A percentile compares a stretch with the other conserved stretches of the same genome.
phyloP scores from a whole-genome alignment of 2,113 vertebrate species.

The Cheilinus undulatus region DNA sequence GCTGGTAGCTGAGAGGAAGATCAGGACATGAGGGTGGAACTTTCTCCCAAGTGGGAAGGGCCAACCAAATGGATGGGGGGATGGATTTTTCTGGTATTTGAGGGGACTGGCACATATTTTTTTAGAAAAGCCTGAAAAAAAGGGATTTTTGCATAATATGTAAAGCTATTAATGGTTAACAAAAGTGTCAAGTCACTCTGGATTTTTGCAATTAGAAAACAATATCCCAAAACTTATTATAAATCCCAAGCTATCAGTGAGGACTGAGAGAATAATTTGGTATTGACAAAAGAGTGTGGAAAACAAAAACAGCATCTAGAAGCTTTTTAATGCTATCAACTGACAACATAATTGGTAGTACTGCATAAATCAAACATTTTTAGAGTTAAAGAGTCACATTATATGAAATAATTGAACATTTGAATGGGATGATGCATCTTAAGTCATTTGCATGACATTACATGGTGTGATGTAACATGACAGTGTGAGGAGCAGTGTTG shows the following conservation, averaged over 20 bases:
- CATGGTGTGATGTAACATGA: slow-evolving; percentile 17
- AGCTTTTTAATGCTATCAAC: slow-evolving; percentile 78
- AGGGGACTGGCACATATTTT: too few relatives aligned
- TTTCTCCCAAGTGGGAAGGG: too few relatives aligned
- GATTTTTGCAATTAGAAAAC: slow-evolving; percentile 80
- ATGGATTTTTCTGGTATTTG: too few relatives aligned
- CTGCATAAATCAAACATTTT: slow-evolving; percentile 74
- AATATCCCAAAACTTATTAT: slow-evolving; percentile 72
- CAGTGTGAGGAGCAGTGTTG: too few relatives aligned
- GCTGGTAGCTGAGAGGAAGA: too few relatives aligned
- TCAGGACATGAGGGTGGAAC: too few relatives aligned
- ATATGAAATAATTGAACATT: slow-evolving; percentile 3
- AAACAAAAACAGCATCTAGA: slow-evolving; percentile 65
- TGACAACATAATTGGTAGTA: slow-evolving; percentile 75
- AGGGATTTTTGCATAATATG: not conserved
- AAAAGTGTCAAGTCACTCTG: slow-evolving; percentile 70
- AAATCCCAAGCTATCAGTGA: slow-evolving; percentile 59
- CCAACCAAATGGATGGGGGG: slow-evolving; percentile 2
- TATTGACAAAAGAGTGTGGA: slow-evolving; percentile 82
- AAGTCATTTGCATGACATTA: not conserved
- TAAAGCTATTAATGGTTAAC: slow-evolving; percentile 69
- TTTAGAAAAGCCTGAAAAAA: too few relatives aligned
- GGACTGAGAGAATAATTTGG: slow-evolving; percentile 77
- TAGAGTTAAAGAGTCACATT: slow-evolving; percentile 43
- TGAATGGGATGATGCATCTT: slow-evolving; percentile 40